phyloP scores from a whole-genome alignment of 2,888 invertebrate species.

The Neocrepidodera transversa region DNA sequence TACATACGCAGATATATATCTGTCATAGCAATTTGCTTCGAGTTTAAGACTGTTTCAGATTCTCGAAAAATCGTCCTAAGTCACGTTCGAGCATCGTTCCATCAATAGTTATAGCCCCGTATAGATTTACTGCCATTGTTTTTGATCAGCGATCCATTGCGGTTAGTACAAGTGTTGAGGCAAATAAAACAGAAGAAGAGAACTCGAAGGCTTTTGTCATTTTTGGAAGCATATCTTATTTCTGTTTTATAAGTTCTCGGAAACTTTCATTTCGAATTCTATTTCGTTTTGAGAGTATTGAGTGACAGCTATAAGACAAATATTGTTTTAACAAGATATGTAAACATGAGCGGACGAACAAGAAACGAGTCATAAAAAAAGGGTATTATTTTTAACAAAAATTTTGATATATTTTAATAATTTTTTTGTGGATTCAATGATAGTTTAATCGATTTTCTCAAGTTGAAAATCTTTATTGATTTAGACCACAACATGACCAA shows the following conservation, averaged over 20 bases:
- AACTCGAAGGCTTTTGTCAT: slow-evolving; percentile 27
- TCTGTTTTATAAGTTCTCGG: slow-evolving; percentile 25
- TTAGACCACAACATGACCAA: no score
- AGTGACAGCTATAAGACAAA: slow-evolving; percentile 3
- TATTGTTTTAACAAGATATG: no score
- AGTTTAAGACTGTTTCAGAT: slow-evolving; percentile 38
- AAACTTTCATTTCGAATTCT: slow-evolving; percentile 23
- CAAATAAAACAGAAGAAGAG: slow-evolving; percentile 30
- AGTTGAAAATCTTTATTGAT: no score
- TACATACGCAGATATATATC: slow-evolving; percentile 30
- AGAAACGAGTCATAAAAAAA: no score
- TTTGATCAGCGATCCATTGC: slow-evolving; percentile 39
- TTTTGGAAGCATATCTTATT: slow-evolving; percentile 27
- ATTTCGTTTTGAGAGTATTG: slow-evolving; percentile 11
- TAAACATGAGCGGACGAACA: no score
- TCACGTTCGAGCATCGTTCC: slow-evolving; percentile 49
- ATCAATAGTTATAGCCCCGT: slow-evolving; percentile 48
- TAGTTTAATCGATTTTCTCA: no score
- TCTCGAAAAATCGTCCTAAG: slow-evolving; percentile 43
- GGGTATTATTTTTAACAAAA: no score
- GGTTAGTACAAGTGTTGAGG: slow-evolving; percentile 31
- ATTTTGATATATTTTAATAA: no score
- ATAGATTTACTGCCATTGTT: slow-evolving; percentile 46
- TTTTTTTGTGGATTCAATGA: no score
- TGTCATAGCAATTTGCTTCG: slow-evolving; percentile 38